Evolutionary conservation across 2,797 vertebrate species (phyloP).

Genomic region (Tadarida brasiliensis): DNA sequence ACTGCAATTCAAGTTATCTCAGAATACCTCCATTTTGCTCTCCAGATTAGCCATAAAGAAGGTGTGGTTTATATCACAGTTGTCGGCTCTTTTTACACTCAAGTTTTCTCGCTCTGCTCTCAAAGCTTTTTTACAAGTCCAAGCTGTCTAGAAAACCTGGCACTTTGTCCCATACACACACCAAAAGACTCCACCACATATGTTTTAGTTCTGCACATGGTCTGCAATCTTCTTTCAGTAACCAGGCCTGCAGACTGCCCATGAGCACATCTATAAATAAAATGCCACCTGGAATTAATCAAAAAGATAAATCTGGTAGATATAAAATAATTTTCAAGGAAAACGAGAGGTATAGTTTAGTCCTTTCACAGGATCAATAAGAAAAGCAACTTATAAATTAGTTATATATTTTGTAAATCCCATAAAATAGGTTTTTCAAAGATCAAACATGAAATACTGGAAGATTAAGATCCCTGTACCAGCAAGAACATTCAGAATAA

Average conservation of each 20-base stretch:
- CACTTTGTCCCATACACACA: neutral
- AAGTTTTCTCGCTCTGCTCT: neutral
- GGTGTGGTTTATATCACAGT: neutral
- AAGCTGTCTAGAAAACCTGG: conserved; percentile 19
- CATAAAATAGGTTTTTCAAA: neutral
- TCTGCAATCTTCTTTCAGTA: neutral
- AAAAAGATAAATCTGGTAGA: neutral
- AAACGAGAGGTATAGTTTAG: neutral
- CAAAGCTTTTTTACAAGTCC: neutral
- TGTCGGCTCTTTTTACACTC: neutral
- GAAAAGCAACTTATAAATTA: conserved; percentile 24
- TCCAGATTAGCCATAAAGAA: conserved; percentile 24
- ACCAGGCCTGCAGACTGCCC: neutral
- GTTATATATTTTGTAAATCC: neutral
- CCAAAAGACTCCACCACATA: neutral
- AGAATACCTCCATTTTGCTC: neutral
- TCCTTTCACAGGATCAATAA: neutral
- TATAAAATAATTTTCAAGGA: neutral
- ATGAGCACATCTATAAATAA: neutral
- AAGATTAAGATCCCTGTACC: neutral
- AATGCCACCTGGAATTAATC: neutral
- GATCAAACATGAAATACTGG: neutral
- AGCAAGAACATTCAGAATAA: neutral
- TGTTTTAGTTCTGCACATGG: neutral
- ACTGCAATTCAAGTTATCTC: neutral